Conservation (phyloP, 2,797 vertebrate species). For the Gouania willdenowi region DNA sequence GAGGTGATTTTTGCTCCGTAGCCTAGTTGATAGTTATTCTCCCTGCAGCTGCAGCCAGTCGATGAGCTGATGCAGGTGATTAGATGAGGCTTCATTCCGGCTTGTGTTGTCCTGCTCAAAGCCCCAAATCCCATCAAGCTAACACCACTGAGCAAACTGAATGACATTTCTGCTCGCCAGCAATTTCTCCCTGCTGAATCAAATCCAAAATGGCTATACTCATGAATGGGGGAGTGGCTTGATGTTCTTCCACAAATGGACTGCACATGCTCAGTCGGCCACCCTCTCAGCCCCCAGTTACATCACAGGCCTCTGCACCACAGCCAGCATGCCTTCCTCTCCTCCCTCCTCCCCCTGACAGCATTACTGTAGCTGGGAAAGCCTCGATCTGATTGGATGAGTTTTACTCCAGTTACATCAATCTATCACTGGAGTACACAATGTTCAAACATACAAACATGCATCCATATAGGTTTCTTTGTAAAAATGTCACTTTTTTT, state of each 20-base stretch:
- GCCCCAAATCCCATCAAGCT: conserved; percentile 51
- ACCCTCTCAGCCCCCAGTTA: conserved; percentile 17
- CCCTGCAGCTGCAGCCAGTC: conserved; percentile 4
- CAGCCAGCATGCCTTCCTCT: conserved; percentile 5
- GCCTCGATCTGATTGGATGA: no score
- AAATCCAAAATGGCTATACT: conserved; percentile 36
- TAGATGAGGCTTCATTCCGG: no score
- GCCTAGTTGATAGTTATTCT: not conserved
- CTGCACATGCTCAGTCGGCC: conserved; percentile 54
- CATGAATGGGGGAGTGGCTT: conserved; percentile 18
- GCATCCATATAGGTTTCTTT: no score
- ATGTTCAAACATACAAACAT: not conserved
- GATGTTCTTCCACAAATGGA: conserved; percentile 23
- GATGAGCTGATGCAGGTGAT: conserved; percentile 41
- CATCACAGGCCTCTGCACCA: conserved; percentile 40
- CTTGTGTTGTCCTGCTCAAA: conserved; percentile 36
- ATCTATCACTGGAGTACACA: not conserved
- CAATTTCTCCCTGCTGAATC: conserved; percentile 29
- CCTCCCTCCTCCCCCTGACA: not conserved
- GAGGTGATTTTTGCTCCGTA: not conserved
- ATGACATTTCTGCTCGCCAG: conserved; percentile 29
- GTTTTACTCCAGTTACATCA: not conserved
- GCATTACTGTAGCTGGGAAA: not conserved
- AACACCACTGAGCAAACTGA: conserved; percentile 30
- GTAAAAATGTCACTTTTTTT: no score